These are phyloP conservation scores for Chloroceryle inda DNA, from an alignment of 2,797 vertebrate genomes.

Conservation along the genomic window DNA sequence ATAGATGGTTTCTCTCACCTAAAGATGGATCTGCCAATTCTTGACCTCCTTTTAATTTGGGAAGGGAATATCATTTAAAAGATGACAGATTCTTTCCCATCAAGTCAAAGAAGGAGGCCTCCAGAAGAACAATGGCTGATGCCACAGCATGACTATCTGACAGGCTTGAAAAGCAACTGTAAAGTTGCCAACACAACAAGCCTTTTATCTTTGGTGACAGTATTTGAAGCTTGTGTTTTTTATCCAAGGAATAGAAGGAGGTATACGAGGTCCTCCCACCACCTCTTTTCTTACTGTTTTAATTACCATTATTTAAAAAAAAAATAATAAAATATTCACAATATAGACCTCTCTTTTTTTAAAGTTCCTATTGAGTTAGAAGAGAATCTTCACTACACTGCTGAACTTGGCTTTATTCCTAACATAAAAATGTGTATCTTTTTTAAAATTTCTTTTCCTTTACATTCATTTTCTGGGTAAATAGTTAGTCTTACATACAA, in stretches of 20 bases:
- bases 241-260: constrained; percentile 49
- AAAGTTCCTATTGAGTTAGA: background rate
- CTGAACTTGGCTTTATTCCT: constrained; percentile 43
- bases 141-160: constrained; percentile 65
- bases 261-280: constrained; percentile 8
- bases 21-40: constrained; percentile 58
- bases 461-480: constrained; percentile 18
- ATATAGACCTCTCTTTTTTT: background rate
- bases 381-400: constrained; percentile 21
- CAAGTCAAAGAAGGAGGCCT: constrained; percentile 37
- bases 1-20: constrained; percentile 56
- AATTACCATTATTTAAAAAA: constrained; percentile 51
- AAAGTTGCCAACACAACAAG: constrained; percentile 62
- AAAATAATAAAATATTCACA: constrained; percentile 26
- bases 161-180: constrained; percentile 56
- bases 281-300: constrained; percentile 36
- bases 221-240: constrained; percentile 67
- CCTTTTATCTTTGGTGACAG: constrained; percentile 65
- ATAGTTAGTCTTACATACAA: constrained; percentile 4
- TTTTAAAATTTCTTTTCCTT: constrained; percentile 23
- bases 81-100: constrained; percentile 42
- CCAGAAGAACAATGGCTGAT: constrained; percentile 70
- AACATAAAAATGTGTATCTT: background rate
- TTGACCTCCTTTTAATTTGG: constrained; percentile 62
- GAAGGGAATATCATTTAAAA: constrained; percentile 38